Base-by-base conservation (phyloP, 2,888 invertebrate genomes). In the Mythimna albipuncta region DNA sequence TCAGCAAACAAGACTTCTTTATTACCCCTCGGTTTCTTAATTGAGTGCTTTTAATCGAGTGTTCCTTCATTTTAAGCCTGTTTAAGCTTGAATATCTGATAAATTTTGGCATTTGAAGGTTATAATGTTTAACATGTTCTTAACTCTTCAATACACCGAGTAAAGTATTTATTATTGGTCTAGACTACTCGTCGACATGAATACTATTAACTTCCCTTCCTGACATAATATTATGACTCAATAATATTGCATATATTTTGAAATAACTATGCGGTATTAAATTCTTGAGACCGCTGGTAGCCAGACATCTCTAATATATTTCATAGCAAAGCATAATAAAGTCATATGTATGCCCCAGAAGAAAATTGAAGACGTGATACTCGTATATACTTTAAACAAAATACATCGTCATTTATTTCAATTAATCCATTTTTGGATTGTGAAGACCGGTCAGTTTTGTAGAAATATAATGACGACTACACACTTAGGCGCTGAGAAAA, bases 181-280 rank as follows among this genome's bases (percentile, higher is more conserved):
- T 21, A 5, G 16, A 41, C 13, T 32, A 72, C 59, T 26, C n/a
- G 19, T 19, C 11, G 35, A 19, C 21, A 50, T 72, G 38, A 50
- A 70, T 71, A 70, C 26, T 57, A 38, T 47, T 57, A 9, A 41
- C 26, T 16, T 16, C 61, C 13, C 54, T 41, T 6, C 6, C 4
- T 47, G 47, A 16, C 21, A 77, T 19, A 32, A 32, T 32, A 32
- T 32, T 32, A 58, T 35, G 35, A 35, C 58, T 35, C 11, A 64
- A 64, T 64, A 61, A 61, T 61, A 64, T 74, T 59, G 54, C 52
- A 44, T 35, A 50, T 52, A 44, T 50, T n/a, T 54, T 52, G 63
- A 59, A 50, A 55, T 64, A 62, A 65, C 35, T 61, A 26, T 58
- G 50, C 50, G 16, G 35, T 81, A 81, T 79, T 81, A 79, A 65